Percentiles rank a stretch among this genome's conserved stretches.
Evolutionary conservation across 1,140 invertebrate species (phyloP).

Genomic region (Aphis craccivora): DNA sequence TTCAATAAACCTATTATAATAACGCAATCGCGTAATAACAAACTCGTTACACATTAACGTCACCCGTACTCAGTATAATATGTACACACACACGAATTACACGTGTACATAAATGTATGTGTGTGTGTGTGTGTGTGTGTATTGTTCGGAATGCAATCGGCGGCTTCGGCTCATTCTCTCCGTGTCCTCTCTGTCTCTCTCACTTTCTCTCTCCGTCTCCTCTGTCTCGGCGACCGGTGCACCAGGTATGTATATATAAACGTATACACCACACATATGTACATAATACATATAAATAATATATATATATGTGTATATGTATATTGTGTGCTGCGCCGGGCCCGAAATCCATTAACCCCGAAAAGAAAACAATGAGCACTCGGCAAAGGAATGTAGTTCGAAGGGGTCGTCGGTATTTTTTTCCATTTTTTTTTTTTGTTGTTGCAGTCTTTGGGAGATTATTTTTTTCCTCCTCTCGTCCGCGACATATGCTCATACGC

Average conservation of each 20-base stretch:
- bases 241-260: constrained; percentile 39
- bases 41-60: constrained; percentile 44
- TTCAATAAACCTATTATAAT: constrained; percentile 38
- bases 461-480: constrained; percentile 4
- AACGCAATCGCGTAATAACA: constrained; percentile 45
- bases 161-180: neutral
- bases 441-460: constrained; percentile 19
- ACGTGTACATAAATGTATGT: neutral
- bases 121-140: neutral
- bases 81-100: neutral
- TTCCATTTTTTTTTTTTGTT: neutral
- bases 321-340: neutral
- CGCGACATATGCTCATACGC: neutral
- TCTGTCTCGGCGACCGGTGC: neutral
- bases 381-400: constrained; percentile 54
- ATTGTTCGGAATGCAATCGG: constrained; percentile 51
- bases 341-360: constrained; percentile 58
- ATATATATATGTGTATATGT: neutral
- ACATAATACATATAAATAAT: neutral
- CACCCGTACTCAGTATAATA: neutral
- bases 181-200: neutral
- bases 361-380: constrained; percentile 57
- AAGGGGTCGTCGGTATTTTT: constrained; percentile 54
- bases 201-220: neutral
- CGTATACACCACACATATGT: neutral